These are phyloP conservation scores for Bathynomus jamesi DNA, from an alignment of 1,140 invertebrate genomes.

Conservation along the genomic window DNA sequence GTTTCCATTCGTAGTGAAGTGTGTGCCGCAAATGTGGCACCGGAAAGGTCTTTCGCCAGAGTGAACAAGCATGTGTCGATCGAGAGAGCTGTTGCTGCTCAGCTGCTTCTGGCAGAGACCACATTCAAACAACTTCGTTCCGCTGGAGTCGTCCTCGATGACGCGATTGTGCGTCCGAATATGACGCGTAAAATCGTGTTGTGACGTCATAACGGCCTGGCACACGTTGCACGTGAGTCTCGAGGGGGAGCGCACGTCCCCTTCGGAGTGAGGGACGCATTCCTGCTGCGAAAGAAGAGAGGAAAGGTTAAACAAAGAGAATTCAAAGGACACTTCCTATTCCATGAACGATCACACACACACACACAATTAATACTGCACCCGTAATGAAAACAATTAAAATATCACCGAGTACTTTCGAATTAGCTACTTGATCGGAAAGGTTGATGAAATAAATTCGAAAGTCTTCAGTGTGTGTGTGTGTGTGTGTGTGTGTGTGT, in stretches of 20 bases:
- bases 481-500: too few species aligned
- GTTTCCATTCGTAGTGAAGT: constrained; percentile 80
- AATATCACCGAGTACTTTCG: too few species aligned
- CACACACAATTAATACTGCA: too few species aligned
- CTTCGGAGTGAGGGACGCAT: neutral
- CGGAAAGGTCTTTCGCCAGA: constrained; percentile 66
- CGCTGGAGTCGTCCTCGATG: constrained; percentile 38
- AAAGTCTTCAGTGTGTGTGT: too few species aligned
- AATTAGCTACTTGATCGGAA: too few species aligned
- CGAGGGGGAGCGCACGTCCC: neutral
- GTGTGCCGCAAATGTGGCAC: constrained; percentile 66
- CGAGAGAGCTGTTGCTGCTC: constrained; percentile 66
- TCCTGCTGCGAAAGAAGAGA: neutral
- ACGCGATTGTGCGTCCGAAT: constrained; percentile 58
- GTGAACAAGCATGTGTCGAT: constrained; percentile 65
- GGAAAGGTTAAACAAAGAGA: neutral
- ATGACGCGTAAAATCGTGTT: constrained; percentile 60
- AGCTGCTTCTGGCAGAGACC: constrained; percentile 51
- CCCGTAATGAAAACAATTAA: too few species aligned
- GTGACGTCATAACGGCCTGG: constrained; percentile 50
- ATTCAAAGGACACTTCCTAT: neutral
- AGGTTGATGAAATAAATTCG: too few species aligned
- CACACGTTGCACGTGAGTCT: constrained; percentile 54
- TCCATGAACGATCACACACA: too few species aligned
- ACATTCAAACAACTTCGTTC: constrained; percentile 44